phyloP scores from a whole-genome alignment of 2,113 vertebrate species.

The Gallinago undulata region DNA sequence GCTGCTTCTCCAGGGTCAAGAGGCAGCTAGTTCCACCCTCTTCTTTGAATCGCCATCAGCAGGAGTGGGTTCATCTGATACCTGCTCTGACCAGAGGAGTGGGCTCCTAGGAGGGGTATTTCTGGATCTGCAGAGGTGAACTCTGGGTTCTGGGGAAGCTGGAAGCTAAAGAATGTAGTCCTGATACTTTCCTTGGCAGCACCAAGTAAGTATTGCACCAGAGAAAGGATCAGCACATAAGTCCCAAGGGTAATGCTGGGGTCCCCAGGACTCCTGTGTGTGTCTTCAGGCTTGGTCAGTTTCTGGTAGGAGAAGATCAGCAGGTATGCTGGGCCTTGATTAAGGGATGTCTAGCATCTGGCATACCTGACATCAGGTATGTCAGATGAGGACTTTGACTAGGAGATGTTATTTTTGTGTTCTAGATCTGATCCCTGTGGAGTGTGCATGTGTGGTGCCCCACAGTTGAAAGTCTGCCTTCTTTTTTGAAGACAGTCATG shows the following conservation, averaged over 20 bases:
- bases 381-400: not conserved
- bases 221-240: not conserved
- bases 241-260: not conserved
- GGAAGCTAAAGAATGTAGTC: not conserved
- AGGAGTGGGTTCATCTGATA: not conserved
- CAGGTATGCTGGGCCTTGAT: not conserved
- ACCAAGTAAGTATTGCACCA: not conserved
- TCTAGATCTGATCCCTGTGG: not conserved
- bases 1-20: not conserved
- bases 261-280: not conserved
- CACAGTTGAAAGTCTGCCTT: not conserved
- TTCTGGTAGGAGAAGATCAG: not conserved
- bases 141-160: not conserved
- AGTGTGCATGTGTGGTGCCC: not conserved
- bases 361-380: not conserved
- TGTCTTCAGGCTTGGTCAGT: not conserved
- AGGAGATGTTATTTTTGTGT: not conserved
- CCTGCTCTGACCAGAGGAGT: not conserved
- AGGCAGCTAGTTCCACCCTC: not conserved
- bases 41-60: not conserved
- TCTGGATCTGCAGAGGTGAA: not conserved
- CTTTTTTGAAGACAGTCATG: not conserved
- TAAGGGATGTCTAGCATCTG: not conserved
- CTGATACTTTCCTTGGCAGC: not conserved
- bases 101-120: not conserved